Evolutionary conservation across 2,888 invertebrate species (phyloP), one percentile per base, ranked within the genome.

Genomic region (Lobophora halterata): DNA sequence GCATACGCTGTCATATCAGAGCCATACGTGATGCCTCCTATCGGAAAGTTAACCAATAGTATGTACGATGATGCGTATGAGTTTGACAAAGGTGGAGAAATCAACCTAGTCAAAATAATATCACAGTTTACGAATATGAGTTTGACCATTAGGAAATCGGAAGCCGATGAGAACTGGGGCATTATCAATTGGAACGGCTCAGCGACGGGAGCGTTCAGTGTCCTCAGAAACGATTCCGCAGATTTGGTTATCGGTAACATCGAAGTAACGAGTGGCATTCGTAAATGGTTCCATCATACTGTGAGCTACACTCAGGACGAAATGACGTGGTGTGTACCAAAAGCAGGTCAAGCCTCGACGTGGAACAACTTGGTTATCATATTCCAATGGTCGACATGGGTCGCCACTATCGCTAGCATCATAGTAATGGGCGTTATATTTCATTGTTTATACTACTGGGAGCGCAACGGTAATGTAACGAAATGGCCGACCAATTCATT

Each of bases 221-320:
- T 72, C 7, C 51, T 88, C 10, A 71, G 64, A 55, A 73, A 77
- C 28, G 78, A 79, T 43, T 60, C 71, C 2, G 71, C 64, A 1
- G 85, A 87, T 49, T 51, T 88, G 5, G 67, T 88, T 5, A 79
- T 88, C 20, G 88, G 88, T 3, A 86, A 87, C 48, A 76, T 88
- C 34, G 86, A 88, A 68, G 85, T 86, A 0, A 83, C 87, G 1
- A 79, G 66, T 50, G 69, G 65, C 6, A 70, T 83, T 3, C 61
- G 88, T 5, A 81, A 75, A 47, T 85, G 81, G 79, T 88, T 88
- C 27, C 61, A 87, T 54, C 79, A 86, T 0, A 86, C 88, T 0
- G 70, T 80, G 5, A 86, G 81, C 37, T 88, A 87, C 42, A 77
- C 80, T 3, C 88, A 88, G 58, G 88, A 88, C 35, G 88, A 88